Base-by-base conservation (phyloP, 2,113 vertebrate genomes). In the Rhegmatorhina hoffmannsi region DNA sequence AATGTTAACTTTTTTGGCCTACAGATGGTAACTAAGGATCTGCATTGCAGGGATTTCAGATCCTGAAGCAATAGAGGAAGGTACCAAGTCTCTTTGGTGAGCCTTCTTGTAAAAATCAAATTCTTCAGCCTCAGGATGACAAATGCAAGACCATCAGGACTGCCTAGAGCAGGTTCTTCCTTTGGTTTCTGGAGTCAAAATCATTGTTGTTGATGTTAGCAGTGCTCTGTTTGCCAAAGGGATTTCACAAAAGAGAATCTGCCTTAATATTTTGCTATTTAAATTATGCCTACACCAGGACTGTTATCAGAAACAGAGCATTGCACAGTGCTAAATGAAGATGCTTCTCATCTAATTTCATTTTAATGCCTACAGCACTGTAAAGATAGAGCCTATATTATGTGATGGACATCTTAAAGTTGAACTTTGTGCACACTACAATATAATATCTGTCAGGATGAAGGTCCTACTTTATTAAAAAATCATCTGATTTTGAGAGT, bases 171-270 rank as follows among this genome's bases (percentile, higher is more conserved):
- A 86, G 10, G 13, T 63, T 68, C 23, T 75, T 26, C 16, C 36
- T 46, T 60, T 66, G 20, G 9, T 84, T 94, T 86, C 73, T 84
- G 69, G 33, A 87, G 21, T 38, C 10, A 5, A 78, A 84, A 85
- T 77, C 33, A n/a, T n/a, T 0, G 0, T 29, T 84, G 59, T 20
- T 4, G 8, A 21, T 3, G 1, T 66, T 29, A 93, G 13, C n/a
- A n/a, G 40, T 80, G 36, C 26, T 90, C 34, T 9, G 5, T 5
- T 78, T 38, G 20, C 19, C 36, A 72, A 81, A 62, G 13, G 31
- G 26, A 77, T 73, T 86, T 53, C 50, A 59, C 38, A 31, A 70
- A 69, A 80, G n/a, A 63, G 7, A 79, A 66, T 31, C 9, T 86
- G 36, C 43, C 55, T 86, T 11, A 20, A 3, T 58, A 74, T n/a